Evolutionary conservation across 2,113 vertebrate species (phyloP).

Genomic region (Vireo altiloquus): DNA sequence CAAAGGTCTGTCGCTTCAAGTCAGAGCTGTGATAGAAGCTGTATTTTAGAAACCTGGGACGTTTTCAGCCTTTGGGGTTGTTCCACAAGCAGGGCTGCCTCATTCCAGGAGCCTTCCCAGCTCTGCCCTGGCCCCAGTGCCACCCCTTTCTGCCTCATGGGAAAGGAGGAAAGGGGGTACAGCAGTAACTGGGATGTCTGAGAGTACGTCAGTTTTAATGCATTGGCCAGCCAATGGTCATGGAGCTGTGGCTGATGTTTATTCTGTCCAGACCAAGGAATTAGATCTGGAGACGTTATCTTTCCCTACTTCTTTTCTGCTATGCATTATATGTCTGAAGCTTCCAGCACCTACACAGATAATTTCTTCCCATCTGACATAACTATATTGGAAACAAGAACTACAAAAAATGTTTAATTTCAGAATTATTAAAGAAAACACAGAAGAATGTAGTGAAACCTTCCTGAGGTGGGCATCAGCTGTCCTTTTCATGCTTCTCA

Average conservation of each 20-base stretch:
- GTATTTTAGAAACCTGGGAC: not conserved
- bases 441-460: not conserved
- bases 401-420: not conserved
- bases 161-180: not conserved
- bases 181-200: not conserved
- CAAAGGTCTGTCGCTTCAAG: not conserved
- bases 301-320: not conserved
- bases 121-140: accelerated
- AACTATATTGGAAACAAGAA: not conserved
- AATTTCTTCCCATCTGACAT: not conserved
- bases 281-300: not conserved
- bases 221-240: not conserved
- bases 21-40: not conserved
- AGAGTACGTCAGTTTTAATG: not conserved
- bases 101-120: not conserved
- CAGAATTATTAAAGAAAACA: not conserved
- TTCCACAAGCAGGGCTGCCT: not conserved
- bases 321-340: not conserved
- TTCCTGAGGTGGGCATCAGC: not conserved
- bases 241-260: not conserved
- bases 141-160: accelerated
- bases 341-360: not conserved
- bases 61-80: not conserved
- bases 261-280: not conserved
- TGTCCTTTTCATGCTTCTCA: not conserved